Conservation (phyloP, 2,797 vertebrate species). For the Oceanodroma leucorhoa region DNA sequence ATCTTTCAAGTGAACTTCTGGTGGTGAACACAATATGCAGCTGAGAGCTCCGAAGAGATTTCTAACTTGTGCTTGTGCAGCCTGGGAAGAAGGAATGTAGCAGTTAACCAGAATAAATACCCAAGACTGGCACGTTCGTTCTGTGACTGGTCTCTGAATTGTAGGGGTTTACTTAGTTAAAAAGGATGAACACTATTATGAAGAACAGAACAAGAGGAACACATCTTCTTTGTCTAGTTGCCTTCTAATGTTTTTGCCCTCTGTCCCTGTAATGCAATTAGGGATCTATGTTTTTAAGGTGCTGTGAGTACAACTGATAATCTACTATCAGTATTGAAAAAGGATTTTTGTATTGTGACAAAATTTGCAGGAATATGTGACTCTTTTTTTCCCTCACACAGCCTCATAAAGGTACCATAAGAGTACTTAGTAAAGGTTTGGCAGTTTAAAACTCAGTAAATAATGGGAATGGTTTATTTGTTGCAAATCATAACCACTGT, state of each 20-base stretch:
- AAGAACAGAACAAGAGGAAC: neutral
- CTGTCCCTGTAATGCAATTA: neutral
- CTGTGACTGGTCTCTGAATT: neutral
- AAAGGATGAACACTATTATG: neutral
- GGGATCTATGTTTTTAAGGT: neutral
- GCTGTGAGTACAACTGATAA: neutral
- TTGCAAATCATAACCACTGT: neutral
- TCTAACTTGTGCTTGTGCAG: neutral
- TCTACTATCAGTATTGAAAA: neutral
- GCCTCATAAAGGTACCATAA: neutral
- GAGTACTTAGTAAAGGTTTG: neutral
- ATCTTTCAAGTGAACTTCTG: neutral
- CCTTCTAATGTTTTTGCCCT: neutral
- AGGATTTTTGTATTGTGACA: neutral
- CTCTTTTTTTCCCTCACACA: neutral
- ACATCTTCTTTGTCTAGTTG: neutral
- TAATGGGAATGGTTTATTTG: neutral
- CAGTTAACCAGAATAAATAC: neutral
- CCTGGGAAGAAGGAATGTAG: neutral
- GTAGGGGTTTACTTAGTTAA: neutral
- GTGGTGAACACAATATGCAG: neutral
- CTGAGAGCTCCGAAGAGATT: neutral
- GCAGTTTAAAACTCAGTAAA: neutral
- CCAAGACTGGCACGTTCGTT: fast-evolving
- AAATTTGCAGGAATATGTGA: neutral